These are phyloP conservation scores for Plestiodon gilberti DNA, from an alignment of 2,113 vertebrate species.

Conservation along the genomic window DNA sequence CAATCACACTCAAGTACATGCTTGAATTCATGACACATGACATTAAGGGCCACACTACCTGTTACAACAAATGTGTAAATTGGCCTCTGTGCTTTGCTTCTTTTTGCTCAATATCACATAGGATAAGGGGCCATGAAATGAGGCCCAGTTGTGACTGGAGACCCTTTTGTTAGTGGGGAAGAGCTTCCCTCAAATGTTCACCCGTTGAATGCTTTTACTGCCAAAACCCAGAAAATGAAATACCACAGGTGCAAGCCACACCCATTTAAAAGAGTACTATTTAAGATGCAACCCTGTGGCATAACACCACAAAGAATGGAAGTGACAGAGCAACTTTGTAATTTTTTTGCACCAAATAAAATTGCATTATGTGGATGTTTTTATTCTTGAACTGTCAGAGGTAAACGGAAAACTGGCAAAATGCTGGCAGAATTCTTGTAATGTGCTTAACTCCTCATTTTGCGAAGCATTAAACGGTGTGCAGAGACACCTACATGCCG, in stretches of 20 bases:
- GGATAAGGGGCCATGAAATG: no score
- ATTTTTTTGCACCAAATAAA: no score
- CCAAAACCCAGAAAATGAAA: neutral
- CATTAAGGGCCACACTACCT: neutral
- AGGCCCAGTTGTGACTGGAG: no score
- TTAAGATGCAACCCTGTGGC: neutral
- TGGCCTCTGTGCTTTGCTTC: no score
- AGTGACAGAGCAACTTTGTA: neutral
- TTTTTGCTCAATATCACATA: no score
- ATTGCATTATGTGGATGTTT: neutral
- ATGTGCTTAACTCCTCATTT: neutral
- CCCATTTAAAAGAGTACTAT: neutral
- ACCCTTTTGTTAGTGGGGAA: no score
- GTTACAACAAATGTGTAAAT: no score
- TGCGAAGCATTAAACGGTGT: constrained; percentile 3
- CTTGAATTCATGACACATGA: neutral
- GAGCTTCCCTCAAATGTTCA: neutral
- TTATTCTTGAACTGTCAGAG: constrained; percentile 6
- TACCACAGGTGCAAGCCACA: neutral
- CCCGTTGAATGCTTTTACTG: neutral
- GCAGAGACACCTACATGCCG: neutral
- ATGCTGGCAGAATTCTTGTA: neutral
- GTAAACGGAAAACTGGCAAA: neutral
- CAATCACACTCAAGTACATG: no score
- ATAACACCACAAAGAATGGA: neutral